Evolutionary conservation across 2,113 vertebrate species (phyloP), one percentile per base, ranked within the genome.

Genomic region (Coptodon bakossiorum): DNA sequence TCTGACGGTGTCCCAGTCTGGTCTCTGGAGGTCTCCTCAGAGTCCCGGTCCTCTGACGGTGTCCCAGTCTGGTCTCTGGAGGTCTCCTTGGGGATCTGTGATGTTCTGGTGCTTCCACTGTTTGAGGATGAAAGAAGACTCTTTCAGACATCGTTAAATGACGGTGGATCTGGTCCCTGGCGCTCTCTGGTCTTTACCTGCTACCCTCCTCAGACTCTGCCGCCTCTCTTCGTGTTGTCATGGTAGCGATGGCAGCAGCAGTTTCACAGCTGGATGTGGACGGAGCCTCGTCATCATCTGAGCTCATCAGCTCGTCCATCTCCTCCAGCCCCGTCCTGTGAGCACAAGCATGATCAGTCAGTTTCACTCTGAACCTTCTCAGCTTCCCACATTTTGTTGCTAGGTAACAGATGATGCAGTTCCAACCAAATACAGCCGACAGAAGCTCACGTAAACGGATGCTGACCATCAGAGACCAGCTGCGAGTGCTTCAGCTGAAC

Each of bases 271-370:
- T 31, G 8, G 94, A 88, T 1, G 76, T 54, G 11, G 85, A 89
- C 0, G 83, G 71, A 80, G 34, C 40, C 1, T 96, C 94, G 0
- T 94, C 96, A 0, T 93, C 92, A 12, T 95, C 94, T 0, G 97
- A 98, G 59, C 91, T 94, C 63, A 24, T 61, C 54, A 97, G 57
- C 10, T 94, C 97, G 3, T 96, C 97, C 76, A 97, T 73, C 8
- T 93, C 97, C 11, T 95, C 97, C 66, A 97, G 24, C 1, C 96
- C 97, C 1, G 92, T 94, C 98, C 98, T 99, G 93, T 89, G 6
- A 89, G 3, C 43, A 76, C 71, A 66, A 38, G 0, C 19, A 13
- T 38, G 6, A 66, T 38, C 61, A 66, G 31, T 38, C 17, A 38
- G 6, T 66, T 66, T n/a, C 34, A 66, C 19, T 38, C 34, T 38